A percentile compares a stretch with the other conserved stretches of the same genome.
These are phyloP conservation scores for Irena cyanogastra DNA, from an alignment of 2,113 vertebrate genomes.

Conservation along the genomic window DNA sequence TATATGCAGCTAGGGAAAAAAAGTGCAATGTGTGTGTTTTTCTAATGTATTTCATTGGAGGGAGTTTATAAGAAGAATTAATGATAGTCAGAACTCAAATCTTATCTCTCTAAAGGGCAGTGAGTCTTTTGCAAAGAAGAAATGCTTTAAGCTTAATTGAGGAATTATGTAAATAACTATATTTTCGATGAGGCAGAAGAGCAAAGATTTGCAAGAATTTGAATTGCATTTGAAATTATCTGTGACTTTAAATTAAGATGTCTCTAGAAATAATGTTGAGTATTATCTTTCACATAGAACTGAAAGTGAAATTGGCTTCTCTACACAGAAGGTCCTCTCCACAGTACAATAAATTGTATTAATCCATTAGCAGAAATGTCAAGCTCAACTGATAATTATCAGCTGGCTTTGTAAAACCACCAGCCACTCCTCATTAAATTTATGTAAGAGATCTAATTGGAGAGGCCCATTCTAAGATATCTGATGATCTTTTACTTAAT, in stretches of 20 bases:
- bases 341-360: constrained; percentile 8
- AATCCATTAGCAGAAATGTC: constrained; percentile 42
- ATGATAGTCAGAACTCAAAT: background rate
- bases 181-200: background rate
- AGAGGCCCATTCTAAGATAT: background rate
- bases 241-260: constrained; percentile 21
- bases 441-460: constrained; percentile 3
- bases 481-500: background rate
- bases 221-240: background rate
- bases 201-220: background rate
- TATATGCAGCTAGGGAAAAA: background rate
- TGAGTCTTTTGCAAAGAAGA: background rate
- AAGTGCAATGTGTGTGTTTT: background rate
- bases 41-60: background rate
- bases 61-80: background rate
- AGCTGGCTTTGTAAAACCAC: background rate
- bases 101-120: background rate
- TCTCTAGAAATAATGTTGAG: background rate
- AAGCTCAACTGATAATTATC: constrained; percentile 44
- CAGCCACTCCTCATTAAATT: constrained; percentile 32
- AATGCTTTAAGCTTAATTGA: background rate
- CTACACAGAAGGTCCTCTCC: background rate
- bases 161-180: background rate
- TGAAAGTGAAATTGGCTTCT: constrained; percentile 10
- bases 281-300: background rate